Conservation (phyloP, 2,888 invertebrate species). For the Cetonia aurata region DNA sequence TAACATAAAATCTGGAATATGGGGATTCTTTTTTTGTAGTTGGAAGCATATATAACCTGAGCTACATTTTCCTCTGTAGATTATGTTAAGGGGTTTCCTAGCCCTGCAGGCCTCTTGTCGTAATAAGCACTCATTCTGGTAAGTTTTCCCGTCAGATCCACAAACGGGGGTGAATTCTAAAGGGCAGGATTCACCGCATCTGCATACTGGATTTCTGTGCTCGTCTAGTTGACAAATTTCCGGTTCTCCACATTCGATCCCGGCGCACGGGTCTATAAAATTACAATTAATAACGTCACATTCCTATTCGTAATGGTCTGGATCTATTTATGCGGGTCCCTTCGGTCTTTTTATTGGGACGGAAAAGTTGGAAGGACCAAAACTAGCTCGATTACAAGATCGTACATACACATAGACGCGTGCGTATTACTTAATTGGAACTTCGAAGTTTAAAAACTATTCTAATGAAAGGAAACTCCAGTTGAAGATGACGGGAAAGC, state of each 20-base stretch:
- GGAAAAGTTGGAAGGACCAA: no score
- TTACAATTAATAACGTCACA: constrained; percentile 46
- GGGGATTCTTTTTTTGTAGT: no score
- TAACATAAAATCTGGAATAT: no score
- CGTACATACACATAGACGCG: background rate
- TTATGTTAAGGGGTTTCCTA: constrained; percentile 79
- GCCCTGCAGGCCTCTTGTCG: constrained; percentile 84
- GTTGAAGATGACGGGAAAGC: no score
- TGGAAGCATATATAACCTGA: constrained; percentile 71
- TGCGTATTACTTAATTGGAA: background rate
- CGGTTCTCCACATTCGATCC: constrained; percentile 81
- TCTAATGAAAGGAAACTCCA: background rate
- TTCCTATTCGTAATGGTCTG: constrained; percentile 1
- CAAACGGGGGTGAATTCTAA: constrained; percentile 81
- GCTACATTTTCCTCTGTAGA: constrained; percentile 86
- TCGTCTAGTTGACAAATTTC: constrained; percentile 88
- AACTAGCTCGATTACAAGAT: no score
- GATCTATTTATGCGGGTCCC: background rate
- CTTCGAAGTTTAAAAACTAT: background rate
- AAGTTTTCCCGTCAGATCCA: constrained; percentile 84
- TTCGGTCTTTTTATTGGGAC: background rate
- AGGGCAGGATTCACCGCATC: constrained; percentile 83
- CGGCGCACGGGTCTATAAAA: constrained; percentile 85
- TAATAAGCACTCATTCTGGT: constrained; percentile 75
- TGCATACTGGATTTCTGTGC: constrained; percentile 81